Evolutionary conservation across 2,888 invertebrate genomes (phyloP), one percentile per base, ranked within the genome.

Genomic region (Synanthedon myopaeformis): DNA sequence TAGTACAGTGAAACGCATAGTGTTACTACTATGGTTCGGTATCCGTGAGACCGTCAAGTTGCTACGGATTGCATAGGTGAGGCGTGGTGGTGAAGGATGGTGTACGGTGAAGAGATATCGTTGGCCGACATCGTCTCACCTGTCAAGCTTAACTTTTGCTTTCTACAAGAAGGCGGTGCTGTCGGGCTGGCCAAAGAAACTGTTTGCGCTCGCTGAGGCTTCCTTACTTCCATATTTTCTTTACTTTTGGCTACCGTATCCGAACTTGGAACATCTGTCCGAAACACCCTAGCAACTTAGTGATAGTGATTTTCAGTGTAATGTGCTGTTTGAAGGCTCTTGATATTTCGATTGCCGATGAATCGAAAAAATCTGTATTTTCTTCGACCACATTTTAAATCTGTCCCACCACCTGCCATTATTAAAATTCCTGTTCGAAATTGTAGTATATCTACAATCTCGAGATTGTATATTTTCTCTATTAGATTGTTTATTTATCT

Each of bases 111-210:
- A 61, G 59, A 57, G 64, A 60, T 56, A 62, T 67, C 67, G 66
- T 59, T 62, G 65, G 70, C 71, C 70, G 74, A 72, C 73, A 74
- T 73, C 59, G 61, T 75, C 81, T 86, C 88, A 89, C 89, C 89
- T 85, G 89, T 85, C 82, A 92, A 91, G 81, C 92, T 91, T 78
- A 92, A 91, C 75, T 91, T 90, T 72, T 91, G 91, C 78, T 92
- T 92, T 75, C 91, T 89, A 77, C 89, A 82, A 67, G 88, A 88
- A 65, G 89, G 88, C 64, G 90, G 90, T 57, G 90, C 89, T 63
- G 90, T 90, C 53, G 90, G 90, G 72, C 90, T 90, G 72, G 89
- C 88, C 64, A 92, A 83, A 73, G 91, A 89, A 69, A 92, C 85
- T 66, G 91, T 91, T 74, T 89, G 90, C 51, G 91, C 90, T 64